Base-by-base conservation (phyloP, 2,797 vertebrate species). In the Notolabrus celidotus region DNA sequence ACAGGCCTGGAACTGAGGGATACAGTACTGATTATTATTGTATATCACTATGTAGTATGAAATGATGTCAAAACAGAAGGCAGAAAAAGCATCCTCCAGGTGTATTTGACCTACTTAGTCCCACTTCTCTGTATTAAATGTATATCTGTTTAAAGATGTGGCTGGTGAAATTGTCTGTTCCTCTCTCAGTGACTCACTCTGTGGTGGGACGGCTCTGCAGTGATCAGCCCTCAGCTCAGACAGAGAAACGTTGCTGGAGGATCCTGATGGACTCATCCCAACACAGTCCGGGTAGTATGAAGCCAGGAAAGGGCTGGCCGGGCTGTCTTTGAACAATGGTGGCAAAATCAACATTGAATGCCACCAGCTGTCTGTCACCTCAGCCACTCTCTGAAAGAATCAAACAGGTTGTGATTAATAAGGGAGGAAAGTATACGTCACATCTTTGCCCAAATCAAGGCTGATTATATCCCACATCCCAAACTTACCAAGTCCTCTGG, bases 251-350 rank as follows among this genome's bases (percentile, higher is more conserved):
- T 87, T 94, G 87, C 94, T 93, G 87, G 92, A 92, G 50, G 93
- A 94, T 41, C 96, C 95, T 5, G 98, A 98, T 0, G 98, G 98
- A 88, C 97, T 99, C 97, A 99, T 99, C 57, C 98, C 98, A 63
- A 99, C 98, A n/a, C 97, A 99, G 94, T 99, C 98, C 0, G 97
- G 98, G 87, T 99, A 99, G 92, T 99, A 99, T 7, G 97, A 95
- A 4, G 93, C 90, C 10, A 99, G 95, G 89, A 99, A 96, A 7
- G 96, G 96, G 42, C 94, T 95, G 53, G 98, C 97, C 8, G 97
- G 96, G 43, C 98, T 99, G 74, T 97, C 97, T 89, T 99, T 99
- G 66, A 99, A 94, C 92, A 99, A 81, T 12, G 98, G 98, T 1
- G 98, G 97, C 67, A 98, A 90, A 86, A 99, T 98, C 83, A 99